Evolutionary conservation across 2,797 vertebrate species (phyloP).

Genomic region (Pangasius krempfi): DNA sequence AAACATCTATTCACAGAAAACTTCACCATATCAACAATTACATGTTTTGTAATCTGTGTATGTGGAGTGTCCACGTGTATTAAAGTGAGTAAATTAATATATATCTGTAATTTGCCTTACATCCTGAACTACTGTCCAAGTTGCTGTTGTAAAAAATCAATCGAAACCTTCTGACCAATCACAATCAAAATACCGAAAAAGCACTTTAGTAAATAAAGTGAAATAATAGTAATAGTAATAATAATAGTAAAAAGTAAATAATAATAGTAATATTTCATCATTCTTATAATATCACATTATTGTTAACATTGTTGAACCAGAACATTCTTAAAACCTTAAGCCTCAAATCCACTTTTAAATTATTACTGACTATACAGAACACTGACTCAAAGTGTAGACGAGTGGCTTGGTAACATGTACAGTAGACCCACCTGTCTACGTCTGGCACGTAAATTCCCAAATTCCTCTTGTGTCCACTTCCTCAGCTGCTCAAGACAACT

Average conservation of each 20-base stretch:
- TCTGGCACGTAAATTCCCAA: constrained; percentile 54
- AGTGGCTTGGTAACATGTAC: background rate
- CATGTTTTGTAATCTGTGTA: background rate
- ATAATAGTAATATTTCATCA: background rate
- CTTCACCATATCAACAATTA: background rate
- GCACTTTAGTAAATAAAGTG: background rate
- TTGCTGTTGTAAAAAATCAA: background rate
- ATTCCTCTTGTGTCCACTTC: constrained; percentile 44
- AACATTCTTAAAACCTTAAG: background rate
- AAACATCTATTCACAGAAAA: background rate
- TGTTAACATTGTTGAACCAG: background rate
- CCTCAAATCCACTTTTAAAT: background rate
- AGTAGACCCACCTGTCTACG: constrained; percentile 53
- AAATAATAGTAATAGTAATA: no score
- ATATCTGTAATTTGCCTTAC: background rate
- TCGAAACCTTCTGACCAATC: background rate
- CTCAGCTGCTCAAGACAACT: constrained; percentile 62
- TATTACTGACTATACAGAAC: background rate
- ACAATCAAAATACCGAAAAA: background rate
- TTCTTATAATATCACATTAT: background rate
- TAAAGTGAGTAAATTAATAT: background rate
- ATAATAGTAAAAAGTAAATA: background rate
- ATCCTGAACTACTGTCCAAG: background rate
- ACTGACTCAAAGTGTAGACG: background rate
- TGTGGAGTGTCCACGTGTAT: background rate